These are phyloP conservation scores for Ectropis crepuscularia DNA, from an alignment of 2,888 invertebrate species.

Conservation along the genomic window DNA sequence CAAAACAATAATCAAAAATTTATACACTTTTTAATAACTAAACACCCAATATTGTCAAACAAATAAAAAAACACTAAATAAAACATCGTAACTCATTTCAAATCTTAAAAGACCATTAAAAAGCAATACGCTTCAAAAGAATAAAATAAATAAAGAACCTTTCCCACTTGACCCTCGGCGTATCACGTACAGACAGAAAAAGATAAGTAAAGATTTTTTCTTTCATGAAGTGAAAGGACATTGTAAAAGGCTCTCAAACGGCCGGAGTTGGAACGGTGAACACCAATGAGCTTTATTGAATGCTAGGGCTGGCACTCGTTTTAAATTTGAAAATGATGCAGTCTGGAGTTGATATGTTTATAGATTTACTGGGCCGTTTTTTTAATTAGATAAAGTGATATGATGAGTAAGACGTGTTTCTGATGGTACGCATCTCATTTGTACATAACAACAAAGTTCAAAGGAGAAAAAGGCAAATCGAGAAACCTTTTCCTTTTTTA, in stretches of 20 bases:
- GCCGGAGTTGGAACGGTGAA: slow-evolving; percentile 25
- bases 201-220: slow-evolving; percentile 51
- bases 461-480: no score
- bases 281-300: slow-evolving; percentile 37
- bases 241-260: slow-evolving; percentile 47
- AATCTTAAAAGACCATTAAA: neutral
- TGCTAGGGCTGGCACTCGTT: slow-evolving; percentile 32
- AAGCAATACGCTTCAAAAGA: neutral
- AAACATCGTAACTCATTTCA: no score
- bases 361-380: no score
- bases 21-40: no score
- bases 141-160: slow-evolving; percentile 1
- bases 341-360: no score
- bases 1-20: no score
- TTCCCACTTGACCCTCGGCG: slow-evolving; percentile 10
- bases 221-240: slow-evolving; percentile 52
- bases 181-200: slow-evolving; percentile 24
- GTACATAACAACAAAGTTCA: no score
- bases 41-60: neutral
- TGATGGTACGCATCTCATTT: no score
- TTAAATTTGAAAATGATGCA: neutral
- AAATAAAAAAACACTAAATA: neutral
- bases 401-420: no score
- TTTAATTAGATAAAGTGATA: no score
- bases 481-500: no score